Evolutionary conservation across 2,888 invertebrate species (phyloP).

Genomic region (Adelphocoris suturalis): DNA sequence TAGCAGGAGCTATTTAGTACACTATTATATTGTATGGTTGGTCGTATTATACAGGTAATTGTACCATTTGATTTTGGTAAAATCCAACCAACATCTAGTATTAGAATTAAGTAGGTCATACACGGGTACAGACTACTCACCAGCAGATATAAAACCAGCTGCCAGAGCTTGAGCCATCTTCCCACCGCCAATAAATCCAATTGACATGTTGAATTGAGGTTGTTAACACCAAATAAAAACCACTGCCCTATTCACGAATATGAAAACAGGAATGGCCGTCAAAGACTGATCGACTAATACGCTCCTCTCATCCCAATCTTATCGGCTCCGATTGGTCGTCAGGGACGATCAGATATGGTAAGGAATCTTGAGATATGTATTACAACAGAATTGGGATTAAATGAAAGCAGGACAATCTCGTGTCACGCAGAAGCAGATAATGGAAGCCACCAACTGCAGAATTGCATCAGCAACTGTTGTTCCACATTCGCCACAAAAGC

Average conservation of each 20-base stretch:
- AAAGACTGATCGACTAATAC: not conserved
- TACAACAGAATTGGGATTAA: not conserved
- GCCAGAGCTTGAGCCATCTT: conserved; percentile 95
- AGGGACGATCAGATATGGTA: conserved; percentile 54
- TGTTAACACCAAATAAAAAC: conserved; percentile 76
- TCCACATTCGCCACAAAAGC: not conserved
- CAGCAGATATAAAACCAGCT: conserved; percentile 92
- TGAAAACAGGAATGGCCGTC: not conserved
- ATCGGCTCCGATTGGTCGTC: conserved; percentile 56
- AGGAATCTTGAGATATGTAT: conserved; percentile 25
- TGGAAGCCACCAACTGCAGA: not conserved
- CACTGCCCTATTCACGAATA: conserved; percentile 5
- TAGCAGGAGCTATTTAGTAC: no score
- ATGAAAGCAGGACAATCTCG: not conserved
- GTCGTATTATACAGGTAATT: no score
- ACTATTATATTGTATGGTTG: no score
- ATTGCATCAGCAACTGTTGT: not conserved
- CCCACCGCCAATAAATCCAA: conserved; percentile 95
- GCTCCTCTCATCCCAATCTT: conserved; percentile 30
- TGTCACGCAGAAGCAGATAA: not conserved
- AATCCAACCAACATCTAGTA: no score
- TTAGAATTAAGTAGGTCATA: no score
- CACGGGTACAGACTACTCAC: conserved; percentile 79
- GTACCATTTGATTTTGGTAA: no score
- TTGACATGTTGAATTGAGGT: conserved; percentile 80